Conservation (phyloP, 2,113 vertebrate species). For the Strigops habroptila region DNA sequence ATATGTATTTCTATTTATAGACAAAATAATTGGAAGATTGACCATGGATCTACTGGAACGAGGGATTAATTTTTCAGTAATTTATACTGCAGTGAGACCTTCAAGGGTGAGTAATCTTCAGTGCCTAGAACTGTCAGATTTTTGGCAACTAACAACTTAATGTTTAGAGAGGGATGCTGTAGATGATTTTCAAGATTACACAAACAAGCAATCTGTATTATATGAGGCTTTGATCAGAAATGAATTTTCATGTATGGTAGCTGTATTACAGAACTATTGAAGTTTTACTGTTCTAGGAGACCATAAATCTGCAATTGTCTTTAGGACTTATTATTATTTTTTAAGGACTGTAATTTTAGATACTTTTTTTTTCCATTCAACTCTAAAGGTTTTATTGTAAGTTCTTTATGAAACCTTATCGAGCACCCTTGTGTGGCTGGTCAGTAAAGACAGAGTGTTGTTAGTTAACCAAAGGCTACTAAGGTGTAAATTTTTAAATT, state of each 20-base stretch:
- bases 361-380: neutral
- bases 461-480: neutral
- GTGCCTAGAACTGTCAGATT: neutral
- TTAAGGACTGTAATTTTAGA: neutral
- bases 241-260: neutral
- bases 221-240: neutral
- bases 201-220: neutral
- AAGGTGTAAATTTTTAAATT: neutral
- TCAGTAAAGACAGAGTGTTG: neutral
- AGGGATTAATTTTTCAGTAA: conserved; percentile 48
- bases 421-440: neutral
- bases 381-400: neutral
- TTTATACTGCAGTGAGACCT: conserved; percentile 59
- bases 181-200: conserved; percentile 16
- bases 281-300: neutral
- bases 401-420: accelerated
- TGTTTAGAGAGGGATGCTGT: neutral
- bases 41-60: conserved; percentile 35
- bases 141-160: neutral
- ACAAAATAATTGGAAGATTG: conserved; percentile 60
- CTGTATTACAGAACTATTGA: neutral
- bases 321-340: neutral
- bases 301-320: neutral
- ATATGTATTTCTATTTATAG: conserved; percentile 44
- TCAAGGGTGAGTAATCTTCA: conserved; percentile 53